phyloP scores from a whole-genome alignment of 1,140 invertebrate genomes.

The Cotesia glomerata region DNA sequence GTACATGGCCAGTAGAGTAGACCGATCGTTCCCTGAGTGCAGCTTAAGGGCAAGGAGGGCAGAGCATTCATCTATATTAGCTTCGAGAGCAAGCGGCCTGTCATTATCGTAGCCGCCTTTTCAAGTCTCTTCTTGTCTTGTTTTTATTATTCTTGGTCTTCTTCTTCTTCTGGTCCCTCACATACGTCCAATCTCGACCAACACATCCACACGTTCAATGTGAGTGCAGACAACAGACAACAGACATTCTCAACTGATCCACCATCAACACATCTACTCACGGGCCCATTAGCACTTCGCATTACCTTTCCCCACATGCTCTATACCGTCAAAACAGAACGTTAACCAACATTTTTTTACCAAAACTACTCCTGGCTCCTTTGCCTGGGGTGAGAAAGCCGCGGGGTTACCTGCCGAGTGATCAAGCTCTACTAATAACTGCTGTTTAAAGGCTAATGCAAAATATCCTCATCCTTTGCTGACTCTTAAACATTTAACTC shows the following conservation, averaged over 20 bases:
- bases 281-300: slow-evolving; percentile 50
- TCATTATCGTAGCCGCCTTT: slow-evolving; percentile 63
- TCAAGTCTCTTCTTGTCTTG: not conserved
- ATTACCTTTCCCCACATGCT: slow-evolving; percentile 39
- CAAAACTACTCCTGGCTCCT: no score
- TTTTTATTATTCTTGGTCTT: slow-evolving; percentile 31
- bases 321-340: not conserved
- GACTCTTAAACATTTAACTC: no score
- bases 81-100: slow-evolving; percentile 64
- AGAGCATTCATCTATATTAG: slow-evolving; percentile 66
- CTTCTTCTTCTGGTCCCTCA: slow-evolving; percentile 12
- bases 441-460: no score
- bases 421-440: no score
- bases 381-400: no score
- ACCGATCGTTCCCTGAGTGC: not conserved
- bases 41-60: slow-evolving; percentile 59
- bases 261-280: not conserved
- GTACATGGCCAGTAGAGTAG: no score
- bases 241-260: not conserved
- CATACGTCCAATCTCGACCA: not conserved
- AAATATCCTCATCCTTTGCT: no score
- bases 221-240: no score
- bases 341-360: not conserved
- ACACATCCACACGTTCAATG: no score
- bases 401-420: no score